These are phyloP conservation scores for Ceratothoa steindachneri DNA, from an alignment of 2,888 invertebrate genomes.

Conservation along the genomic window DNA sequence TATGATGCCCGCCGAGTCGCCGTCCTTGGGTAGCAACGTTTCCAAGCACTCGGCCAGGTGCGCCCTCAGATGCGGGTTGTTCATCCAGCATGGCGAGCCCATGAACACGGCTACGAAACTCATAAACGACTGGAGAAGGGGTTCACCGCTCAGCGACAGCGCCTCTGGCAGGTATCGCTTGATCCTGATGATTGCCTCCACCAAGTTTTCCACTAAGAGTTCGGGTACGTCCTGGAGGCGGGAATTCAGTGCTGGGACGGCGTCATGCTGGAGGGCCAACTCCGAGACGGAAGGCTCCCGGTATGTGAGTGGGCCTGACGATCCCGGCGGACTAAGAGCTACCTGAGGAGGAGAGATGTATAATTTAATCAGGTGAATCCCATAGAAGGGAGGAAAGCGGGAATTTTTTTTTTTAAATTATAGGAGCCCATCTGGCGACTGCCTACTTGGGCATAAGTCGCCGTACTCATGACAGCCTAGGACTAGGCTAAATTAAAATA, in stretches of 20 bases:
- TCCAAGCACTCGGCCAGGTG: slow-evolving; percentile 84
- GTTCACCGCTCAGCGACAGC: slow-evolving; percentile 57
- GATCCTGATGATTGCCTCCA: slow-evolving; percentile 72
- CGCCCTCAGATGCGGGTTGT: slow-evolving; percentile 83
- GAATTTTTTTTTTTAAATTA: too few species aligned
- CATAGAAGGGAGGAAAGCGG: too few species aligned
- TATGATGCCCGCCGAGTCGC: slow-evolving; percentile 49
- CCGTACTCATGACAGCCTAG: too few species aligned
- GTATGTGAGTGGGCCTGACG: neutral
- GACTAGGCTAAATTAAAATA: too few species aligned
- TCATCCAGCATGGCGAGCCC: slow-evolving; percentile 74
- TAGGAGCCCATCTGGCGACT: too few species aligned
- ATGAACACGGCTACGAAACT: slow-evolving; percentile 75
- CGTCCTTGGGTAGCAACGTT: slow-evolving; percentile 70
- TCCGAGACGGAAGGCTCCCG: neutral
- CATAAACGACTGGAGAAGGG: slow-evolving; percentile 53
- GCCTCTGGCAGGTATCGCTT: slow-evolving; percentile 62
- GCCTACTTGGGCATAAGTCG: too few species aligned
- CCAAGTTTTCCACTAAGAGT: slow-evolving; percentile 80
- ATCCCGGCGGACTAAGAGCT: neutral
- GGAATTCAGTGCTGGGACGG: neutral
- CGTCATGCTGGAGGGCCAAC: neutral
- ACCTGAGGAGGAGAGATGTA: too few species aligned
- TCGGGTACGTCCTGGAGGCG: slow-evolving; percentile 73
- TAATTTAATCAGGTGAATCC: too few species aligned